Conservation (phyloP, 2,797 vertebrate species). For the Melanotaenia maccullochi region DNA sequence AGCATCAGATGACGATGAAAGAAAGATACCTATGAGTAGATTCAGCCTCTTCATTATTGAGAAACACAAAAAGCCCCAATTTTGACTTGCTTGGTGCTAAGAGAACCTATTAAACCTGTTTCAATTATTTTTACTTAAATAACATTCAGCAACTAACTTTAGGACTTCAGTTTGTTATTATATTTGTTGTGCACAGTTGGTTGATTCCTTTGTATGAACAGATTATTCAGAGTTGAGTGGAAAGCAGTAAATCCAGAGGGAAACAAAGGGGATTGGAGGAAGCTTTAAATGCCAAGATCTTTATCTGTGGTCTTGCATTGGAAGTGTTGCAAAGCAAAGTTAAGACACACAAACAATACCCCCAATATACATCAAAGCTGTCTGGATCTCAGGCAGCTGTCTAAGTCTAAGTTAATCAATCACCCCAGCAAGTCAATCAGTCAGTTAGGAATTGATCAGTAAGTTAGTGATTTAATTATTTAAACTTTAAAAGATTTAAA, state of each 20-base stretch:
- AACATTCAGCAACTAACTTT: neutral
- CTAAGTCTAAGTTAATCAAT: slow-evolving; percentile 42
- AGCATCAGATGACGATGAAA: slow-evolving; percentile 16
- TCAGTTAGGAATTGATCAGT: slow-evolving; percentile 24
- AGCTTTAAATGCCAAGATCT: slow-evolving; percentile 19
- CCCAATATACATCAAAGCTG: neutral
- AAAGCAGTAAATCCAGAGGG: slow-evolving; percentile 22
- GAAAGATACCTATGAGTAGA: neutral
- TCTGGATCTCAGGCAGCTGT: slow-evolving; percentile 3
- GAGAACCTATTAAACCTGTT: neutral
- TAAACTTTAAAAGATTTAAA: slow-evolving; percentile 1
- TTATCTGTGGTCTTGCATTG: slow-evolving; percentile 14
- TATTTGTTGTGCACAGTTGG: neutral
- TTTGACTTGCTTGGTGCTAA: neutral
- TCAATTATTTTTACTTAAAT: neutral
- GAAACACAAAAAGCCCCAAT: neutral
- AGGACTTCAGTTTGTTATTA: neutral
- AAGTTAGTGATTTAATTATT: slow-evolving; percentile 19
- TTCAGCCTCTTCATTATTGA: slow-evolving; percentile 1
- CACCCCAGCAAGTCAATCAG: slow-evolving; percentile 39
- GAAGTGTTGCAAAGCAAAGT: slow-evolving; percentile 37
- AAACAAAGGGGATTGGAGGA: slow-evolving; percentile 31
- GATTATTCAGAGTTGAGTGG: slow-evolving; percentile 27
- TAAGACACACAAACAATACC: slow-evolving; percentile 12
- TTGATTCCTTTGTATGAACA: slow-evolving; percentile 15